Conservation (phyloP, 2,797 vertebrate species). For the Euthynnus affinis region DNA sequence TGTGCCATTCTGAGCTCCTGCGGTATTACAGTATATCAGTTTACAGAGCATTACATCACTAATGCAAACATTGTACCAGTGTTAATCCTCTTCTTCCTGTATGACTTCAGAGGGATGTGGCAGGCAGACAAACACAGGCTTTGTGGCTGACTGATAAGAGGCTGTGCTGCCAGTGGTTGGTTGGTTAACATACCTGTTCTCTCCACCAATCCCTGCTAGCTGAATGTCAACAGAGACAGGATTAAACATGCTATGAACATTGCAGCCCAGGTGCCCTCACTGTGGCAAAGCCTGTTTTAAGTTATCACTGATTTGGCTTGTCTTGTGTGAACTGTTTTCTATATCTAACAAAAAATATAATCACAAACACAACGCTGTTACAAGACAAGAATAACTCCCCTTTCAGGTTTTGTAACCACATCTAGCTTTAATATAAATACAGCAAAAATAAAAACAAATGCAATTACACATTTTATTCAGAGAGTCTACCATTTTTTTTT, state of each 20-base stretch:
- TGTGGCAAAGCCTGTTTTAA: background rate
- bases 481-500: background rate
- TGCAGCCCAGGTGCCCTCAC: slow-evolving; percentile 26
- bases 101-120: slow-evolving; percentile 59
- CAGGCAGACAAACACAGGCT: slow-evolving; percentile 59
- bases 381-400: accelerated
- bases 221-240: slow-evolving; percentile 33
- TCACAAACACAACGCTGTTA: background rate
- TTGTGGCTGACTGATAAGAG: slow-evolving; percentile 64
- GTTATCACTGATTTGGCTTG: background rate
- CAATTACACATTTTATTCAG: slow-evolving; percentile 12
- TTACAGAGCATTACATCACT: slow-evolving; percentile 78
- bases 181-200: slow-evolving; percentile 26
- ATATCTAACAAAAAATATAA: background rate
- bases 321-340: background rate
- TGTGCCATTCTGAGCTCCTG: slow-evolving; percentile 12
- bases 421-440: slow-evolving; percentile 45
- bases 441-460: slow-evolving; percentile 9
- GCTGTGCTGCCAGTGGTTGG: slow-evolving; percentile 33
- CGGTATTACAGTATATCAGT: slow-evolving; percentile 59
- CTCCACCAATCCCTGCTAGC: slow-evolving; percentile 41
- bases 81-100: slow-evolving; percentile 74
- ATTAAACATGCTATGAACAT: slow-evolving; percentile 45
- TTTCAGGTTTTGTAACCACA: slow-evolving; percentile 11
- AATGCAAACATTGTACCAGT: slow-evolving; percentile 70